Percentiles rank a stretch among this genome's conserved stretches.
Evolutionary conservation across 1,140 invertebrate species (phyloP).

Genomic region (Chelonus insularis): DNA sequence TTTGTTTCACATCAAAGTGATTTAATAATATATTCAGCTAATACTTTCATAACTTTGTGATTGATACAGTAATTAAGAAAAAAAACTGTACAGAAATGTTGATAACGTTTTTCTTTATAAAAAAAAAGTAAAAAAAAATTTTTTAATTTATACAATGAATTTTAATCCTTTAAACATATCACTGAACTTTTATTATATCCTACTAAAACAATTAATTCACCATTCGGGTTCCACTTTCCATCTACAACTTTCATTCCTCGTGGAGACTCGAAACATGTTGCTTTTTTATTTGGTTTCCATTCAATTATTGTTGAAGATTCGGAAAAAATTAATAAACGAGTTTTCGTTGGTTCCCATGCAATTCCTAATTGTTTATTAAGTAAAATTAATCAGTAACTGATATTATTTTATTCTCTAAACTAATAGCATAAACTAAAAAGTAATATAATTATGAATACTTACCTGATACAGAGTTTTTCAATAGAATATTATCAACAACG

Average conservation of each 20-base stretch:
- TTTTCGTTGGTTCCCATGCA: slow-evolving; percentile 43
- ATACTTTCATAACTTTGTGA: no score
- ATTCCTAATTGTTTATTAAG: slow-evolving; percentile 36
- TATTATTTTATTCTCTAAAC: background rate
- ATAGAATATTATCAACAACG: slow-evolving; percentile 48
- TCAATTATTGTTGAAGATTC: slow-evolving; percentile 45
- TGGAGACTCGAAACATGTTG: slow-evolving; percentile 36
- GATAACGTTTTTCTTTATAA: background rate
- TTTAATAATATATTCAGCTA: no score
- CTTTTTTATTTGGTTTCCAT: slow-evolving; percentile 42
- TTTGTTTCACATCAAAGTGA: no score
- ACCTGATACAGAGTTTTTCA: slow-evolving; percentile 51
- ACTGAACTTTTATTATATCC: slow-evolving; percentile 45
- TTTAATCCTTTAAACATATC: background rate
- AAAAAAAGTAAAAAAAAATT: no score
- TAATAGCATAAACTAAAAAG: no score
- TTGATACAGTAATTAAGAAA: background rate
- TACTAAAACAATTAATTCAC: slow-evolving; percentile 41
- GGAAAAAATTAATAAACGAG: slow-evolving; percentile 44
- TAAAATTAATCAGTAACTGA: background rate
- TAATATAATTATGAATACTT: slow-evolving; percentile 11
- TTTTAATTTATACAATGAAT: slow-evolving; percentile 15
- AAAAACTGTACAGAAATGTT: background rate
- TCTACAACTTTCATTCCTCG: slow-evolving; percentile 46
- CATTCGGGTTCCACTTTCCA: slow-evolving; percentile 44